Percentiles rank a stretch among this genome's conserved stretches.
phyloP scores from a whole-genome alignment of 2,797 vertebrate genomes.

The Enteromius trimaculatus region DNA sequence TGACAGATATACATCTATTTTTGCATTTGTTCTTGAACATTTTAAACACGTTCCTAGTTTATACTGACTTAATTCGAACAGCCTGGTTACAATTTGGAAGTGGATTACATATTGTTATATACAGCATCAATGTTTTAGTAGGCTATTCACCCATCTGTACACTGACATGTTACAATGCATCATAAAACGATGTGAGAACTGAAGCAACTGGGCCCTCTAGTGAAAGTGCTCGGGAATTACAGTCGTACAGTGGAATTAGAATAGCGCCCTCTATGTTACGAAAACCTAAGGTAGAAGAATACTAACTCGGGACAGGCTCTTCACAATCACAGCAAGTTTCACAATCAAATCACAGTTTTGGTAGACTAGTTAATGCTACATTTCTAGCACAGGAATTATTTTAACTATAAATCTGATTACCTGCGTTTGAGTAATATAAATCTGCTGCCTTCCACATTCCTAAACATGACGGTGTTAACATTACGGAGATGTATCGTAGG shows the following conservation, averaged over 20 bases:
- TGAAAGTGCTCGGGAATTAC: background rate
- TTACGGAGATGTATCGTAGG: background rate
- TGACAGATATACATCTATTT: background rate
- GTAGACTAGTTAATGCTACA: background rate
- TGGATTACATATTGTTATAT: background rate
- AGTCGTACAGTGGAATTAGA: background rate
- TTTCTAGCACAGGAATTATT: background rate
- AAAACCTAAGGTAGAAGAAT: background rate
- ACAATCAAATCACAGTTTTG: no score
- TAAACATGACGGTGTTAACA: background rate
- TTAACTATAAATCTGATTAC: background rate
- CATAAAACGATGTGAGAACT: background rate
- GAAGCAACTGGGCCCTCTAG: conserved; percentile 21
- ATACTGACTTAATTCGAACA: background rate
- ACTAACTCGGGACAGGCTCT: background rate
- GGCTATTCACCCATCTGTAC: background rate
- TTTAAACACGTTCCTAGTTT: background rate
- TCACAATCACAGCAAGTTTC: conserved; percentile 1
- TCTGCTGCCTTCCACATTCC: background rate
- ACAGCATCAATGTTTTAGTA: background rate
- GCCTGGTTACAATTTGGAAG: background rate
- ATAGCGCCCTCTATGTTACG: background rate
- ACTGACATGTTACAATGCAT: background rate
- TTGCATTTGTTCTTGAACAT: background rate
- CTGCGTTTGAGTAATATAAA: background rate